Evolutionary conservation across 2,113 vertebrate species (phyloP).

Genomic region (Sisor rabdophorus): DNA sequence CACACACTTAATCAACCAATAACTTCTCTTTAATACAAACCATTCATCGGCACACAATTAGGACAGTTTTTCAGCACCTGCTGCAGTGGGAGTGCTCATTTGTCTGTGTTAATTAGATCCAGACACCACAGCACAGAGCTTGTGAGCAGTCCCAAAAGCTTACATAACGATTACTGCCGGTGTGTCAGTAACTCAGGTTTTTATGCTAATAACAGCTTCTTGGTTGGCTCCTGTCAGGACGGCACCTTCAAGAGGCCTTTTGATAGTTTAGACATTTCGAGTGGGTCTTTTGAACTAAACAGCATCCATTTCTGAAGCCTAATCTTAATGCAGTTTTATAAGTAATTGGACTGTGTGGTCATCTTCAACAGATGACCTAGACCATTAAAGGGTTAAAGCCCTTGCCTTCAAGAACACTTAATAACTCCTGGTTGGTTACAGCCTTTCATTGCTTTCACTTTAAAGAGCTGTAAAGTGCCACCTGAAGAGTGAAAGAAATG

Average conservation of each 20-base stretch:
- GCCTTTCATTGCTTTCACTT: conserved; percentile 55
- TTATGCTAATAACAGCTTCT: not conserved
- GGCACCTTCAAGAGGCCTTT: not conserved
- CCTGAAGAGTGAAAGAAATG: conserved; percentile 51
- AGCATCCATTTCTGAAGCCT: conserved; percentile 13
- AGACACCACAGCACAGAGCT: conserved; percentile 36
- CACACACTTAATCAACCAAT: conserved; percentile 30
- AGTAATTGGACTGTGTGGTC: conserved; percentile 14
- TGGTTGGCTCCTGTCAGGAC: not conserved
- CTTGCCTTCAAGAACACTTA: conserved; percentile 50
- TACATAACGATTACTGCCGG: conserved; percentile 8
- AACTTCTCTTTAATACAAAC: conserved; percentile 39
- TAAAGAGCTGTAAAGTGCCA: conserved; percentile 59
- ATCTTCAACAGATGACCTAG: conserved; percentile 41
- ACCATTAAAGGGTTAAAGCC: conserved; percentile 52
- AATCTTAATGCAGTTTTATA: conserved; percentile 8
- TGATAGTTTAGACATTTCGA: not conserved
- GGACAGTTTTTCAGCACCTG: conserved; percentile 52
- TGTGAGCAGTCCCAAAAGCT: conserved; percentile 32
- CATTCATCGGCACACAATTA: conserved; percentile 47
- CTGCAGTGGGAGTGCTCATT: conserved; percentile 41
- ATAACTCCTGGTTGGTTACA: conserved; percentile 49
- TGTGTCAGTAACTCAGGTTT: not conserved
- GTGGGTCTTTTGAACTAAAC: conserved; percentile 19
- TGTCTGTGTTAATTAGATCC: conserved; percentile 40